These are phyloP conservation scores for Hephaestus fuliginosus DNA, from an alignment of 2,797 vertebrate species.

Conservation along the genomic window DNA sequence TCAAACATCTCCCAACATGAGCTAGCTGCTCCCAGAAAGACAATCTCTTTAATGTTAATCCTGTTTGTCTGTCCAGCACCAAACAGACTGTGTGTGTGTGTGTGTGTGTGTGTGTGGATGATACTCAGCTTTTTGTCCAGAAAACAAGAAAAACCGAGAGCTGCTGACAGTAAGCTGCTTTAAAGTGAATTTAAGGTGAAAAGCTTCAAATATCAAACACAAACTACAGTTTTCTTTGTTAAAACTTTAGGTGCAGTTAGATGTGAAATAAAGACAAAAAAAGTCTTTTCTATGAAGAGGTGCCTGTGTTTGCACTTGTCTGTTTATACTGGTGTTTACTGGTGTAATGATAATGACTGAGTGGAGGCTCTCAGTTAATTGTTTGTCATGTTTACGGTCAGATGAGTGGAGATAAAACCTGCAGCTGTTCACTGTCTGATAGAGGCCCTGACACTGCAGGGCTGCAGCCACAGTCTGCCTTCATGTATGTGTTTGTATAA, in stretches of 20 bases:
- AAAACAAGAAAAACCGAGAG: background rate
- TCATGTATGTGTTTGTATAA: too few relatives aligned
- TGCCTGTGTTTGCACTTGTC: background rate
- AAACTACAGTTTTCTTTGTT: slow-evolving; percentile 2
- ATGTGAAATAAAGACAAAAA: background rate
- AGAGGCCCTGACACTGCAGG: background rate
- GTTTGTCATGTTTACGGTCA: slow-evolving; percentile 19
- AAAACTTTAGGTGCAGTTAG: background rate
- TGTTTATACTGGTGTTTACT: background rate
- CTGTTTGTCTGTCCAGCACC: background rate
- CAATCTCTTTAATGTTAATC: slow-evolving; percentile 25
- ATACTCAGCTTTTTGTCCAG: background rate
- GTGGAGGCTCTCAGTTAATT: slow-evolving; percentile 4
- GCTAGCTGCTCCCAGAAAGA: slow-evolving; percentile 26
- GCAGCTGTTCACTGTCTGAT: slow-evolving; percentile 29
- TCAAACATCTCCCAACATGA: background rate
- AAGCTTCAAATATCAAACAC: background rate
- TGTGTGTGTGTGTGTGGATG: background rate
- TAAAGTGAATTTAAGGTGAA: background rate
- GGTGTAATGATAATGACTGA: background rate
- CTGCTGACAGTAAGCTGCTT: background rate
- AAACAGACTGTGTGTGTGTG: slow-evolving; percentile 3
- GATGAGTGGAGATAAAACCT: slow-evolving; percentile 23
- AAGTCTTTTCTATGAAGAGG: background rate
- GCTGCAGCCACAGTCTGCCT: too few relatives aligned